Conservation (phyloP, 2,888 invertebrate genomes). For the Chloromyia formosa region DNA sequence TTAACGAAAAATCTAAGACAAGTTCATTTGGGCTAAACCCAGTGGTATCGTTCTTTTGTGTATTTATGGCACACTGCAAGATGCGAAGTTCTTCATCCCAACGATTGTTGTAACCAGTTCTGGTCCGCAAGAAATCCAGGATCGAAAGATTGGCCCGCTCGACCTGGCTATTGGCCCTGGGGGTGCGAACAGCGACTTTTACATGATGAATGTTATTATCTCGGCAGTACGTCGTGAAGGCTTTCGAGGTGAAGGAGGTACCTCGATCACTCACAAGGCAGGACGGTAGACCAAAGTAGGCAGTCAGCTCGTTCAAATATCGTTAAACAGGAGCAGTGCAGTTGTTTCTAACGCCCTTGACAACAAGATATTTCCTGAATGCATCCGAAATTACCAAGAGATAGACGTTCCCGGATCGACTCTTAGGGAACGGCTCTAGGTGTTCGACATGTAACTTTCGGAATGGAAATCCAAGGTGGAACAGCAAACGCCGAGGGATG, state of each 20-base stretch:
- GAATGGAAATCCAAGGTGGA: too few species aligned
- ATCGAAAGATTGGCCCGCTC: constrained; percentile 45
- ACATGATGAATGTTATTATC: constrained; percentile 46
- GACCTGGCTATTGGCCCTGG: constrained; percentile 51
- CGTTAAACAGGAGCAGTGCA: constrained; percentile 29
- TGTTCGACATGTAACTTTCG: constrained; percentile 50
- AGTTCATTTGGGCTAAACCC: background rate
- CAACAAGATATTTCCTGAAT: background rate
- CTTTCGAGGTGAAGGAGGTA: constrained; percentile 49
- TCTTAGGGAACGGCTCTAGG: constrained; percentile 49
- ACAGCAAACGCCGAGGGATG: too few species aligned
- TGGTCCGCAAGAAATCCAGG: background rate
- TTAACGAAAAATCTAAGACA: background rate
- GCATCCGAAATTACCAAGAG: constrained; percentile 43
- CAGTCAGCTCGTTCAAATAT: constrained; percentile 42
- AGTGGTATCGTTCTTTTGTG: background rate
- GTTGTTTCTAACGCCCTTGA: constrained; percentile 37
- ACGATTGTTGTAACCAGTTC: background rate
- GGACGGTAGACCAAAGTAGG: constrained; percentile 48
- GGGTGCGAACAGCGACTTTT: constrained; percentile 45
- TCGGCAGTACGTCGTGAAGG: constrained; percentile 47
- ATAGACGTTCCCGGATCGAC: constrained; percentile 42
- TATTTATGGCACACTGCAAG: background rate
- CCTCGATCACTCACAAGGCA: constrained; percentile 50
- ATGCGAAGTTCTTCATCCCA: background rate